Percentiles rank a stretch among this genome's conserved stretches.
Conservation (phyloP, 2,888 invertebrate species). For the Epirrhoe alternata region DNA sequence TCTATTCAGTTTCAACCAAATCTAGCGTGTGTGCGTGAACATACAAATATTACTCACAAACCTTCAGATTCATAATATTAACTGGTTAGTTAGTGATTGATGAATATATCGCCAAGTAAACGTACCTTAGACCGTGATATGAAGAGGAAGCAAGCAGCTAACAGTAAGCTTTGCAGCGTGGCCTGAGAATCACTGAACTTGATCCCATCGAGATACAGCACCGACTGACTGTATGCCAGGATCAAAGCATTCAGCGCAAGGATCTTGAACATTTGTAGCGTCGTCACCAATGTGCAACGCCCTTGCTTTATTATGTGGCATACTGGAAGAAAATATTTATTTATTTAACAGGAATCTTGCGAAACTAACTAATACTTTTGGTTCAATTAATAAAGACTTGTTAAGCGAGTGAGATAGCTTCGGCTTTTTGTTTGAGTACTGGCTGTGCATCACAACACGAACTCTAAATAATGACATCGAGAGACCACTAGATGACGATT, state of each 20-base stretch:
- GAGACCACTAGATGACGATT: too few relatives aligned
- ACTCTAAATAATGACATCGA: too few relatives aligned
- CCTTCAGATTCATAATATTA: too few relatives aligned
- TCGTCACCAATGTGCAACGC: constrained; percentile 99
- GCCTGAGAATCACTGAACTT: constrained; percentile 99
- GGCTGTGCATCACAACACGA: too few relatives aligned
- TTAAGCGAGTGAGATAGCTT: too few relatives aligned
- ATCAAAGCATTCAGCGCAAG: constrained; percentile 98
- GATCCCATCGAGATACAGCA: constrained; percentile 98
- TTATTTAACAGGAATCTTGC: neutral
- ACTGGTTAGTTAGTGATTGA: too few relatives aligned
- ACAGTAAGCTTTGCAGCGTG: constrained; percentile 96
- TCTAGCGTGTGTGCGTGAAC: too few relatives aligned
- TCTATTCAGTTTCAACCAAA: too few relatives aligned
- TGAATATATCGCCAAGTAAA: neutral
- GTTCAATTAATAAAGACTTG: too few relatives aligned
- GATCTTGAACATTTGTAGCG: constrained; percentile 99
- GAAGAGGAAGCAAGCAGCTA: constrained; percentile 99
- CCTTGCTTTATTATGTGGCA: constrained; percentile 99
- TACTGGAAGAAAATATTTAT: constrained; percentile 86
- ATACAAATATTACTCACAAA: too few relatives aligned
- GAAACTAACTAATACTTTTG: neutral
- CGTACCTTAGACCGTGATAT: constrained; percentile 98
- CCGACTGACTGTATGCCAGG: constrained; percentile 99
- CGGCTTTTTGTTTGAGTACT: too few relatives aligned